Conservation (phyloP, 2,113 vertebrate species). For the Planiliza haematocheilus region DNA sequence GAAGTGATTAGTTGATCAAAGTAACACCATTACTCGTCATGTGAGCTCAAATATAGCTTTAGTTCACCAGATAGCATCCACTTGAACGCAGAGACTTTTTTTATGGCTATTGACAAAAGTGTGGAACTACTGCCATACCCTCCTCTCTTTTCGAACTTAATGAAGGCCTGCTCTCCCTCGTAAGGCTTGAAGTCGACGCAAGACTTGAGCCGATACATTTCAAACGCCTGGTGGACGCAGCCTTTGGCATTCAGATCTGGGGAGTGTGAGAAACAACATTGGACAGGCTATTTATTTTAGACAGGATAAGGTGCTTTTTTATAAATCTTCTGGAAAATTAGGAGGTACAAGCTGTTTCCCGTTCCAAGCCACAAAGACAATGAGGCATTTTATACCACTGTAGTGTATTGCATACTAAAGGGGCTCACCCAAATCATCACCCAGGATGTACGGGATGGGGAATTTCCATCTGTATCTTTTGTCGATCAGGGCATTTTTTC, state of each 20-base stretch:
- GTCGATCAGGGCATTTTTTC: conserved; percentile 84
- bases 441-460: conserved; percentile 92
- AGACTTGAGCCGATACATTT: conserved; percentile 93
- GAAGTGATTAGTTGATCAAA: background rate
- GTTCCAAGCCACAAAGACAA: no score
- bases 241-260: conserved; percentile 83
- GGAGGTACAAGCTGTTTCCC: no score
- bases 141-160: conserved; percentile 86
- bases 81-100: background rate
- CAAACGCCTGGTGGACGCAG: conserved; percentile 88
- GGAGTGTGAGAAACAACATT: background rate
- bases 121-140: conserved; percentile 82
- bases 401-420: background rate
- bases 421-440: conserved; percentile 88
- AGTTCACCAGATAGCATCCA: background rate
- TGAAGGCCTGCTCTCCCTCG: conserved; percentile 88
- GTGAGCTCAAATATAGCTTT: background rate
- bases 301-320: no score
- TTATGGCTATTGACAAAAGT: background rate
- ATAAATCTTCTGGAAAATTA: no score
- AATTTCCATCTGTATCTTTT: conserved; percentile 86
- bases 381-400: no score
- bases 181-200: conserved; percentile 96
- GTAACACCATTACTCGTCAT: background rate
- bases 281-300: background rate